Conservation (phyloP, 2,113 vertebrate genomes). For the Dunckerocampus dactyliophorus region DNA sequence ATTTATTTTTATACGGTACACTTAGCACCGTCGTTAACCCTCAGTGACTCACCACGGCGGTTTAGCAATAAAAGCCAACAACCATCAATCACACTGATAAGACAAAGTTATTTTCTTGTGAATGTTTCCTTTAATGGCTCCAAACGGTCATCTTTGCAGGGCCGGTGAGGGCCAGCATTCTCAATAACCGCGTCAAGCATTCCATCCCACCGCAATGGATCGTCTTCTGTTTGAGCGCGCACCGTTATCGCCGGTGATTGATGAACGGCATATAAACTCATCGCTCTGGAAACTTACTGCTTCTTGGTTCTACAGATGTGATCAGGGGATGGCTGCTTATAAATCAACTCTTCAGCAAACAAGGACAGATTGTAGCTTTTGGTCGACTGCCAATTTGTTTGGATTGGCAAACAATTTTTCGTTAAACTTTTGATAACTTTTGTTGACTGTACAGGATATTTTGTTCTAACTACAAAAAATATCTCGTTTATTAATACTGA, state of each 20-base stretch:
- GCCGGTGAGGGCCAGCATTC: conserved; percentile 10
- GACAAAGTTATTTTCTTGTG: conserved; percentile 2
- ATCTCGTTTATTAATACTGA: too few species aligned
- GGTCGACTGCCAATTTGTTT: too few species aligned
- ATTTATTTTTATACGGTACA: conserved; percentile 6
- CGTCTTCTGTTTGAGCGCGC: conserved; percentile 44
- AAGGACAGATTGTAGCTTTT: not conserved
- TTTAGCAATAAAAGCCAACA: conserved; percentile 14
- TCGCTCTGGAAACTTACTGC: conserved; percentile 51
- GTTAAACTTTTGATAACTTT: too few species aligned
- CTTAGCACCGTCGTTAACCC: not conserved
- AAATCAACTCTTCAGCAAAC: conserved; percentile 52
- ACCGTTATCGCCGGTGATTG: conserved; percentile 60
- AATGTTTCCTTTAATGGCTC: conserved; percentile 3
- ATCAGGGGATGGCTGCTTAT: conserved; percentile 39
- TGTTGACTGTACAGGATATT: too few species aligned
- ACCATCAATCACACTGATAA: conserved; percentile 1
- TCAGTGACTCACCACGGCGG: not conserved
- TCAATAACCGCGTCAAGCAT: conserved; percentile 45
- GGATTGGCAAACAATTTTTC: too few species aligned
- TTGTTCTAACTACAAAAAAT: too few species aligned
- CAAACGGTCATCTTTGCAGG: conserved; percentile 3
- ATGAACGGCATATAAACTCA: conserved; percentile 66
- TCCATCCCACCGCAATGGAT: conserved; percentile 20
- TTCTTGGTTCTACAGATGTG: conserved; percentile 49